Conservation (phyloP, 2,888 invertebrate species). For the Ectemnius continuus region DNA sequence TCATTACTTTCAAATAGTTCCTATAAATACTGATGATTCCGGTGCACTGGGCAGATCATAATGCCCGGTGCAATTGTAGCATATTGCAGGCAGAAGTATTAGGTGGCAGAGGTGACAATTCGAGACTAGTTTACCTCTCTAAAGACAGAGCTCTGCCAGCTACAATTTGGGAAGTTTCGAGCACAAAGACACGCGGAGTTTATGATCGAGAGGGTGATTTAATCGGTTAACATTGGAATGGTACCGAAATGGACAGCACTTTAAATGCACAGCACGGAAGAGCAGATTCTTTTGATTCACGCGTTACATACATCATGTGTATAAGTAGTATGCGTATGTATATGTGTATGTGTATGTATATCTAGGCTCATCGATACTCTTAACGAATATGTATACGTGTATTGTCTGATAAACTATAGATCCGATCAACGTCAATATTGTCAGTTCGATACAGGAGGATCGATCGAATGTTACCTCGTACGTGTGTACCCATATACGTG, state of each 20-base stretch:
- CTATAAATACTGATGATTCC: no score
- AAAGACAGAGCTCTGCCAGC: conserved; percentile 17
- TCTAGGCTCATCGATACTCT: conserved; percentile 17
- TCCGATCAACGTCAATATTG: conserved; percentile 43
- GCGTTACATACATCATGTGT: conserved; percentile 12
- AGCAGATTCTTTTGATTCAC: conserved; percentile 55
- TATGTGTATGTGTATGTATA: neutral
- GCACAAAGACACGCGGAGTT: conserved; percentile 36
- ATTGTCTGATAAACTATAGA: conserved; percentile 50
- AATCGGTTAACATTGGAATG: conserved; percentile 36
- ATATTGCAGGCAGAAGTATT: neutral
- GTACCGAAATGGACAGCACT: conserved; percentile 19
- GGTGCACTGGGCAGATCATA: no score
- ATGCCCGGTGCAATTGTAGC: no score
- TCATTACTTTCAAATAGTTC: no score
- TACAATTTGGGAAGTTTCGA: conserved; percentile 19
- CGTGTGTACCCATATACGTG: conserved; percentile 14
- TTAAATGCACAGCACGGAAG: conserved; percentile 55
- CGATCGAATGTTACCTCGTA: conserved; percentile 23
- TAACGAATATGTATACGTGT: conserved; percentile 41
- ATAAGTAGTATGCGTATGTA: neutral
- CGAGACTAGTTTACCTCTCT: conserved; percentile 15
- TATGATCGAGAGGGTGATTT: conserved; percentile 25
- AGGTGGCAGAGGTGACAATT: conserved; percentile 21
- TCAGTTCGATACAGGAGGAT: conserved; percentile 41